Base-by-base conservation (phyloP, 2,797 vertebrate species). In the Fundulus diaphanus region DNA sequence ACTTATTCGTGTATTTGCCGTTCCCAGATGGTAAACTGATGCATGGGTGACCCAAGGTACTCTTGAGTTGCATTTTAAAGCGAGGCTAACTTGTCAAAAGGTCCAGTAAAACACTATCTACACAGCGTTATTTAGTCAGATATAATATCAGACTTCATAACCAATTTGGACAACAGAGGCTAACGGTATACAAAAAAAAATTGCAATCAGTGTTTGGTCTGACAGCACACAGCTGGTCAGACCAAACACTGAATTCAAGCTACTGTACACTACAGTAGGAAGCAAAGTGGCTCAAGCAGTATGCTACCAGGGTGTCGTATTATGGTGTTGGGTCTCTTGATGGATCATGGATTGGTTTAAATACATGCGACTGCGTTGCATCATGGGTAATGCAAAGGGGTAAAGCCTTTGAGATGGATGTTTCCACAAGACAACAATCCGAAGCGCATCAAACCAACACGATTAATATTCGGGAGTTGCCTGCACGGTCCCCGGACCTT, bases 1-100 rank as follows among this genome's bases (percentile, higher is more conserved):
- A 56, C 77, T 65, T 56, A 71, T 77, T 74, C 46, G 42, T 31
- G 49, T 66, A 76, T 86, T 83, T 73, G 71, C 54, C 46, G 72
- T 54, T 73, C 69, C 87, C 69, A 61, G 68, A 69, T 72, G 83
- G 70, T 76, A 20, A 22, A 90, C 68, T 59, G 61, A 59, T 79
- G 82, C 75, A 70, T 66, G 68, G 57, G 54, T 79, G 78, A 44
- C 73, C 68, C 35, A 49, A 79, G 74, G 71, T 74, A 78, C 56
- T 33, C 6, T 40, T 40, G 56, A 85, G 24, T 76, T 73, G 54
- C 31, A 52, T 84, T 85, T 83, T 56, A 86, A 89, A 83, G 42
- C n/a, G 1, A 54, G 67, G 67, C 59, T 49, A 86, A 74, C 70
- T 77, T 80, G 72, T 77, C 48, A n/a, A 51, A 35, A n/a, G 8